phyloP scores from a whole-genome alignment of 2,888 invertebrate genomes.

The Andrena trimmerana region DNA sequence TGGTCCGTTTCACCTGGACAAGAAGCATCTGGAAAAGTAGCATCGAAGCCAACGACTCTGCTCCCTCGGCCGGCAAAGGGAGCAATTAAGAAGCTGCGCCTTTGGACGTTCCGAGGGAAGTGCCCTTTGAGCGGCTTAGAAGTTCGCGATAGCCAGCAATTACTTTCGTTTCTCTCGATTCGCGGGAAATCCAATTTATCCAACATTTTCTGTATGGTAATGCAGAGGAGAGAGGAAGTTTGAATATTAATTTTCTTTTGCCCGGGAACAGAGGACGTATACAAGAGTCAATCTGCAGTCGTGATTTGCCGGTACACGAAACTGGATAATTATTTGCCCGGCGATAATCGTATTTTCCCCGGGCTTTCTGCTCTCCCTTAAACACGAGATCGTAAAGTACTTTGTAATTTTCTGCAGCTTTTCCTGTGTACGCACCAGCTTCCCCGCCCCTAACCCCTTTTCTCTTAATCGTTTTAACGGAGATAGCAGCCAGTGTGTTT shows the following conservation, averaged over 20 bases:
- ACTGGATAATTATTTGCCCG: slow-evolving; percentile 31
- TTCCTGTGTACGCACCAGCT: slow-evolving; percentile 18
- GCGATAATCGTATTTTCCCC: slow-evolving; percentile 25
- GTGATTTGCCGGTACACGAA: neutral
- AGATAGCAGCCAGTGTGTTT: slow-evolving; percentile 47
- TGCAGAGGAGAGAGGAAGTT: neutral
- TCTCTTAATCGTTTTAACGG: slow-evolving; percentile 49
- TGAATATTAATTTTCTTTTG: slow-evolving; percentile 1
- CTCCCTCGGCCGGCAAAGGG: neutral
- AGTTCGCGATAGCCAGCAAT: neutral
- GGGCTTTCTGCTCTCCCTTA: neutral
- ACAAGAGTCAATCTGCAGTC: neutral
- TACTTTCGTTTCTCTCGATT: neutral
- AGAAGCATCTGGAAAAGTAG: neutral
- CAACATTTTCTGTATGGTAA: neutral
- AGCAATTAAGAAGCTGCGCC: neutral
- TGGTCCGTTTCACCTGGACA: neutral
- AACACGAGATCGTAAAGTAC: slow-evolving; percentile 44
- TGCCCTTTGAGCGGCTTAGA: neutral
- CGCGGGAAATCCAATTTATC: slow-evolving; percentile 6
- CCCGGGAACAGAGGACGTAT: neutral
- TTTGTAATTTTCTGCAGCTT: slow-evolving; percentile 47
- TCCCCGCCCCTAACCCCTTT: neutral
- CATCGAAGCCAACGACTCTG: neutral
- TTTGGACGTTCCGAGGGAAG: neutral